phyloP scores from a whole-genome alignment of 35 echinoderm and acorn worm species.

The Stichopus chloronotus region DNA sequence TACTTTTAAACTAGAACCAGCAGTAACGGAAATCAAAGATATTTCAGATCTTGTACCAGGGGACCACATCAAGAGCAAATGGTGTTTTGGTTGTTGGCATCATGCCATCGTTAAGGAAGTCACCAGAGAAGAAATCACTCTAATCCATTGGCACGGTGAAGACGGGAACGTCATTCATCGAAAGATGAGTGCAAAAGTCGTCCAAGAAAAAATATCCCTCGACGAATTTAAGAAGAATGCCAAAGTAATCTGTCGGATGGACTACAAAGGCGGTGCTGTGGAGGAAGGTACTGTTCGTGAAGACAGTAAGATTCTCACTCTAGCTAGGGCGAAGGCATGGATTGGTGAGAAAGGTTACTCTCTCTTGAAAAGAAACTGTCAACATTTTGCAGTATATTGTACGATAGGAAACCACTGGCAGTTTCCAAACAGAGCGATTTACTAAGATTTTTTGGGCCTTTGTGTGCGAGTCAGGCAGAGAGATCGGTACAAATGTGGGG shows the following conservation, averaged over 20 bases:
- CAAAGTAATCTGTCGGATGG: not conserved
- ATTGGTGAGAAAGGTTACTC: not conserved
- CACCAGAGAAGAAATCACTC: not conserved
- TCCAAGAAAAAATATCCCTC: not conserved
- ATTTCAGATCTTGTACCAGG: not conserved
- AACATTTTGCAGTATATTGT: constrained; percentile 1
- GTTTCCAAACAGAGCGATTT: not conserved
- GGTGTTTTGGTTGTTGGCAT: not conserved
- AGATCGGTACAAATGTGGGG: not conserved
- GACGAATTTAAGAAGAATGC: not conserved
- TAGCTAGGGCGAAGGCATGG: constrained; percentile 22
- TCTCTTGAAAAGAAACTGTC: not conserved
- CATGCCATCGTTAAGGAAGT: constrained; percentile 27
- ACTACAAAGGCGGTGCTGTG: not conserved
- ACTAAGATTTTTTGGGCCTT: not conserved
- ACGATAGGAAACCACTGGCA: constrained; percentile 24
- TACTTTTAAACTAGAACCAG: not conserved
- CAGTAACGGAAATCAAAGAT: not conserved
- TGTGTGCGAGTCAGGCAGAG: not conserved
- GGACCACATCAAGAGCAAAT: constrained; percentile 1
- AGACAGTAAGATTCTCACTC: not conserved
- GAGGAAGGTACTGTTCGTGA: not conserved
- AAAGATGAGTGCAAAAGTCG: not conserved
- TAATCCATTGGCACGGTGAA: constrained; percentile 12
- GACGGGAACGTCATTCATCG: not conserved